These are phyloP conservation scores for Xiphias gladius DNA, from an alignment of 2,113 vertebrate genomes.

Conservation along the genomic window DNA sequence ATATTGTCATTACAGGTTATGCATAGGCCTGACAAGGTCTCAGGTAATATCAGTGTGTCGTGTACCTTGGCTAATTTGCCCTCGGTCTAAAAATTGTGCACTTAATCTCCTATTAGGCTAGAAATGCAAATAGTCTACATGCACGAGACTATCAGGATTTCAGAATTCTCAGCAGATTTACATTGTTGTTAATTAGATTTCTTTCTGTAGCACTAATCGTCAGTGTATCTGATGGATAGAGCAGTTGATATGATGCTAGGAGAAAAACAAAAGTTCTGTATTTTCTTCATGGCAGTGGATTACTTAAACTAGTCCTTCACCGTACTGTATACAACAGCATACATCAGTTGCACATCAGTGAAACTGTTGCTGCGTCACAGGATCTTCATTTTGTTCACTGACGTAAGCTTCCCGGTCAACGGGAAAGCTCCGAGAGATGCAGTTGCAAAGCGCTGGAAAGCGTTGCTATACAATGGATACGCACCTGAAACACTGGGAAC, in stretches of 20 bases:
- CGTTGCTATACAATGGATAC: slow-evolving; percentile 20
- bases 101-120: slow-evolving; percentile 12
- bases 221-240: neutral
- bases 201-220: neutral
- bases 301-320: slow-evolving; percentile 40
- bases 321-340: slow-evolving; percentile 33
- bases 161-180: slow-evolving; percentile 2
- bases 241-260: slow-evolving; percentile 26
- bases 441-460: neutral
- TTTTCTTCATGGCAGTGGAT: slow-evolving; percentile 63
- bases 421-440: slow-evolving; percentile 8
- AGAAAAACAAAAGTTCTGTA: slow-evolving; percentile 11
- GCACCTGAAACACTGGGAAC: slow-evolving; percentile 15
- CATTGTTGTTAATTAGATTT: neutral
- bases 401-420: slow-evolving; percentile 22
- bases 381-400: slow-evolving; percentile 22
- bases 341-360: neutral
- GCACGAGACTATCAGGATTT: neutral
- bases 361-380: slow-evolving; percentile 8
- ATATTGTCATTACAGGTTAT: slow-evolving; percentile 20
- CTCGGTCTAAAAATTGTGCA: slow-evolving; percentile 12
- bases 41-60: slow-evolving; percentile 26
- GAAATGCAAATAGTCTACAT: slow-evolving; percentile 37
- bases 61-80: slow-evolving; percentile 43
- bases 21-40: slow-evolving; percentile 45